Evolutionary conservation across 1,140 invertebrate genomes (phyloP).

Genomic region (Caenorhabditis inopinata): DNA sequence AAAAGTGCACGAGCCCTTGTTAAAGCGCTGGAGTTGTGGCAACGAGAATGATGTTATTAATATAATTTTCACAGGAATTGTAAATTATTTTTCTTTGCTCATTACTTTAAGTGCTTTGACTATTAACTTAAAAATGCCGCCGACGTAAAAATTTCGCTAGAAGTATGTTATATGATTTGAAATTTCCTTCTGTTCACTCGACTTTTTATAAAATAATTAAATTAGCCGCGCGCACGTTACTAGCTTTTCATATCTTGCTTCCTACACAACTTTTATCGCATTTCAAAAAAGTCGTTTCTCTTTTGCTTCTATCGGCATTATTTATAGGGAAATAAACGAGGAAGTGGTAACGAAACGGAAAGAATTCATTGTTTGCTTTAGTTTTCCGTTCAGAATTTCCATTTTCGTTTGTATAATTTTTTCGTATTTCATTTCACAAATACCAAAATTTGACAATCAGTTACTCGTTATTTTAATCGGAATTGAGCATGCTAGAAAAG

Average conservation of each 20-base stretch:
- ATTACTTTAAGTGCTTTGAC: too few species aligned
- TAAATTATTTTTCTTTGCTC: too few species aligned
- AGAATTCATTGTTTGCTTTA: not conserved
- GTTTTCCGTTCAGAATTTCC: not conserved
- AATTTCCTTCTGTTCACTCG: not conserved
- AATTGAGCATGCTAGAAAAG: too few species aligned
- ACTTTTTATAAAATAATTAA: not conserved
- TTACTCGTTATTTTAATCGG: too few species aligned
- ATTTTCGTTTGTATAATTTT: not conserved
- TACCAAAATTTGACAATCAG: too few species aligned
- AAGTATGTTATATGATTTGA: too few species aligned
- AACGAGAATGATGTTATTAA: too few species aligned
- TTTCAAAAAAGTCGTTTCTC: not conserved
- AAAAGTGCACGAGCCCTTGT: too few species aligned
- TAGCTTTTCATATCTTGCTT: not conserved
- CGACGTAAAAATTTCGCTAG: too few species aligned
- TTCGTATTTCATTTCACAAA: not conserved
- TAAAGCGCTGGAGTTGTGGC: too few species aligned
- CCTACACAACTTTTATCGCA: not conserved
- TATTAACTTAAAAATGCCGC: too few species aligned
- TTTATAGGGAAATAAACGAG: constrained; percentile 24
- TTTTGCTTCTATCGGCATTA: not conserved
- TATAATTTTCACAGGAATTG: too few species aligned
- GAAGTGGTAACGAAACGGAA: not conserved
- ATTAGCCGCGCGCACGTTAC: not conserved